phyloP scores from a whole-genome alignment of 2,888 invertebrate genomes.

The Lampropteryx suffumata region DNA sequence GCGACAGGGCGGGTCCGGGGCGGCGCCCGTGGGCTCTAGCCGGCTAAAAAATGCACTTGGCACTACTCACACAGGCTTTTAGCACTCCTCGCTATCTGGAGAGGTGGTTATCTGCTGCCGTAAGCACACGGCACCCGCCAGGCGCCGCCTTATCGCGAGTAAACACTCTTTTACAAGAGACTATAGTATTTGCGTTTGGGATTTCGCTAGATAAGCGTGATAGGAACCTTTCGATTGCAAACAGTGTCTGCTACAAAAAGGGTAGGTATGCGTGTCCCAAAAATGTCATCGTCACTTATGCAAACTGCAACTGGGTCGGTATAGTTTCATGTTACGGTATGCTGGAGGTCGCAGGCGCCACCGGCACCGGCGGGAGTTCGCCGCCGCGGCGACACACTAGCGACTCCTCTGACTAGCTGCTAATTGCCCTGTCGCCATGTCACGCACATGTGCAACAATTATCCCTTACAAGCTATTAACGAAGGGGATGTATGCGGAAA shows the following conservation, averaged over 20 bases:
- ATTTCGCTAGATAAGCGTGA: slow-evolving; percentile 67
- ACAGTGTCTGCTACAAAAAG: slow-evolving; percentile 45
- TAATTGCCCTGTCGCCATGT: slow-evolving; percentile 80
- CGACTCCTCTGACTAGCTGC: slow-evolving; percentile 45
- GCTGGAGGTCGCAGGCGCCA: slow-evolving; percentile 26
- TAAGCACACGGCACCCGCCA: slow-evolving; percentile 66
- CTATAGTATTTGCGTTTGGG: slow-evolving; percentile 73
- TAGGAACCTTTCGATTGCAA: slow-evolving; percentile 42
- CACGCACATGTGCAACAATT: slow-evolving; percentile 79
- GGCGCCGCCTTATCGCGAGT: slow-evolving; percentile 78
- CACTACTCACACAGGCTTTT: slow-evolving; percentile 71
- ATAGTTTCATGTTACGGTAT: slow-evolving; percentile 51
- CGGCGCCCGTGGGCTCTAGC: slow-evolving; percentile 64
- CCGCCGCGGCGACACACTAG: slow-evolving; percentile 52
- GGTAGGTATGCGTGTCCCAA: slow-evolving; percentile 19
- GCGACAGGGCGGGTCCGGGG: slow-evolving; percentile 77
- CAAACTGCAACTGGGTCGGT: slow-evolving; percentile 36
- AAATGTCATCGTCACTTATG: slow-evolving; percentile 46
- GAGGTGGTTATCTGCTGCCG: slow-evolving; percentile 62
- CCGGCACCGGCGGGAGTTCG: slow-evolving; percentile 35
- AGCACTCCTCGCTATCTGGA: slow-evolving; percentile 65
- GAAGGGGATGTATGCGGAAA: slow-evolving; percentile 75
- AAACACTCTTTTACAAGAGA: slow-evolving; percentile 76
- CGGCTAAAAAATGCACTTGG: slow-evolving; percentile 63
- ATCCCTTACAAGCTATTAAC: slow-evolving; percentile 79